Percentiles rank a stretch among this genome's conserved stretches.
Evolutionary conservation across 92 coral and sea anemone genomes (phyloP).

Genomic region (Epizoanthus ramosus): DNA sequence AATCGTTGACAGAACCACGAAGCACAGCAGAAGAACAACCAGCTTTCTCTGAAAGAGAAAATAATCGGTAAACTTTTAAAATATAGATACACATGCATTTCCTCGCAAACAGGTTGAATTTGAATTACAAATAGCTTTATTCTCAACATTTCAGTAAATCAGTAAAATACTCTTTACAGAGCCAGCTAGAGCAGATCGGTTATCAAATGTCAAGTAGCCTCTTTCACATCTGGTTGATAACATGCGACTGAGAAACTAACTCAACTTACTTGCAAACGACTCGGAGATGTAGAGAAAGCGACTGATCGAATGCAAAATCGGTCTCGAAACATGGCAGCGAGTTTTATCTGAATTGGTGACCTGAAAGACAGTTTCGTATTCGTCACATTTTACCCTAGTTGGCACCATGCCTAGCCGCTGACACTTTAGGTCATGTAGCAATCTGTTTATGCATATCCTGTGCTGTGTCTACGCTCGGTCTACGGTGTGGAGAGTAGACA

Average conservation of each 20-base stretch:
- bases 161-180: too few species aligned
- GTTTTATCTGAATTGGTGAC: background rate
- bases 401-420: too few species aligned
- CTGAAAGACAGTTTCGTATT: background rate
- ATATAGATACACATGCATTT: background rate
- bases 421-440: too few species aligned
- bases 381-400: too few species aligned
- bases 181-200: too few species aligned
- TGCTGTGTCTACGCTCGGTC: too few species aligned
- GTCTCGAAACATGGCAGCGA: background rate
- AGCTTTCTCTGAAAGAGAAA: slow-evolving; percentile 58
- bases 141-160: too few species aligned
- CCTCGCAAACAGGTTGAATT: background rate
- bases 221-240: too few species aligned
- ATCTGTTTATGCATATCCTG: too few species aligned
- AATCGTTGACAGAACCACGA: slow-evolving; percentile 48
- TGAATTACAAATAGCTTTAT: too few species aligned
- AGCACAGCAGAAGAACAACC: slow-evolving; percentile 53
- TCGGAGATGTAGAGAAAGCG: background rate
- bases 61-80: background rate
- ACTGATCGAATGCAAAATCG: background rate
- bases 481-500: too few species aligned
- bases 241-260: background rate
- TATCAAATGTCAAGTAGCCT: too few species aligned
- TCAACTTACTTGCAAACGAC: background rate